Conservation (phyloP, 2,888 invertebrate species). For the Anoncus sp. region DNA sequence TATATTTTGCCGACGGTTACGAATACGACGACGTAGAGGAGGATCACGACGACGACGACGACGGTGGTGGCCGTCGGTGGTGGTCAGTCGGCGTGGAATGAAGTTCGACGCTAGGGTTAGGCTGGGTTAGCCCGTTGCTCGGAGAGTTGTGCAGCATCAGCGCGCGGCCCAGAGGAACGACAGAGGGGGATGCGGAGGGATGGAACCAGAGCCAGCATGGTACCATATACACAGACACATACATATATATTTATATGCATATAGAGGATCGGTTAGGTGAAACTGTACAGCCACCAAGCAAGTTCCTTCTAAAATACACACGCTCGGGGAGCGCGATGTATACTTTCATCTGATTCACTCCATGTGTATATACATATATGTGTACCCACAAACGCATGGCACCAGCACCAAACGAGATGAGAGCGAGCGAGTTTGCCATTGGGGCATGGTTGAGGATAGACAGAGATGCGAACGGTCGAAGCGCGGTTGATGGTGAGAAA, state of each 20-base stretch:
- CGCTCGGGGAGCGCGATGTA: too few species aligned
- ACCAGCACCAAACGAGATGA: slow-evolving; percentile 41
- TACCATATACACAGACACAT: slow-evolving; percentile 21
- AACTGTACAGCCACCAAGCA: too few species aligned
- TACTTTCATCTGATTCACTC: too few species aligned
- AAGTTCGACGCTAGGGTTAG: slow-evolving; percentile 81
- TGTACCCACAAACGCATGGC: not conserved
- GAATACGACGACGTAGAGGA: slow-evolving; percentile 60
- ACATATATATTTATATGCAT: slow-evolving; percentile 19
- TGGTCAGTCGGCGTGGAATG: slow-evolving; percentile 83
- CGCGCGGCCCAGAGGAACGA: slow-evolving; percentile 70
- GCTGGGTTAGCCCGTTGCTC: slow-evolving; percentile 76
- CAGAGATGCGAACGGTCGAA: slow-evolving; percentile 60
- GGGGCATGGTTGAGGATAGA: slow-evolving; percentile 40
- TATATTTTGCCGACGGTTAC: slow-evolving; percentile 48
- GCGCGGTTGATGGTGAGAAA: slow-evolving; percentile 79
- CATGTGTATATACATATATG: slow-evolving; percentile 9
- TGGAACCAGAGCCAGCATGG: slow-evolving; percentile 47
- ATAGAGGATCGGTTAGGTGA: too few species aligned
- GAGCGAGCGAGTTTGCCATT: slow-evolving; percentile 49
- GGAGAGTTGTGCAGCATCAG: slow-evolving; percentile 73
- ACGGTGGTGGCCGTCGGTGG: slow-evolving; percentile 80
- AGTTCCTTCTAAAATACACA: too few species aligned
- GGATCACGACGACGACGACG: slow-evolving; percentile 71
- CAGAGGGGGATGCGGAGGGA: slow-evolving; percentile 63